A percentile compares a stretch with the other conserved stretches of the same genome.
These are phyloP conservation scores for Acrocyrtus sp. DNA, from an alignment of 2,888 invertebrate species.

Conservation along the genomic window DNA sequence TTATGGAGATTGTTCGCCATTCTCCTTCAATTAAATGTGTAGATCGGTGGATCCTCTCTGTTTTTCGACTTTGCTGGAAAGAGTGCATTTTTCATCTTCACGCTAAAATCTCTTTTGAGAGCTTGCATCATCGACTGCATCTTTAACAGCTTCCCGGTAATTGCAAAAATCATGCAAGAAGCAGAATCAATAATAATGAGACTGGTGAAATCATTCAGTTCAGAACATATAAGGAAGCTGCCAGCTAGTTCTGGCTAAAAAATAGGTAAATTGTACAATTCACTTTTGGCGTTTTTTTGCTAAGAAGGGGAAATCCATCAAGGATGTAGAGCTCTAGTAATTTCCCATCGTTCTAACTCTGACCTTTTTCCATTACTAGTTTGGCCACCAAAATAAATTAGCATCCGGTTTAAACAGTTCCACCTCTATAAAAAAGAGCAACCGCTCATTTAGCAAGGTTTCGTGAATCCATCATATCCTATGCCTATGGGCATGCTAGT, in stretches of 20 bases:
- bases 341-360: conserved; percentile 3
- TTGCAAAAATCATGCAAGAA: too few relatives aligned
- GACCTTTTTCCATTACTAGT: background rate
- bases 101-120: background rate
- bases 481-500: conserved; percentile 6
- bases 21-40: background rate
- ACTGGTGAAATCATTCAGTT: background rate
- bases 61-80: too few relatives aligned
- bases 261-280: background rate
- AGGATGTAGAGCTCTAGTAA: background rate
- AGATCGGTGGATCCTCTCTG: background rate
- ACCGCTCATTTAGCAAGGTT: conserved; percentile 2
- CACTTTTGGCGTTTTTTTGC: background rate
- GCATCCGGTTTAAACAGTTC: background rate
- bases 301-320: background rate
- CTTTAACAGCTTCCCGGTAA: too few relatives aligned
- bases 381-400: conserved; percentile 1
- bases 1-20: background rate
- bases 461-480: background rate
- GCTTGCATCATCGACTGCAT: too few relatives aligned
- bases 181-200: background rate
- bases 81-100: background rate
- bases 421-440: conserved; percentile 1
- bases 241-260: background rate
- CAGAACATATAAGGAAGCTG: background rate